Base-by-base conservation (phyloP, 2,888 invertebrate genomes). In the Macaria notata region DNA sequence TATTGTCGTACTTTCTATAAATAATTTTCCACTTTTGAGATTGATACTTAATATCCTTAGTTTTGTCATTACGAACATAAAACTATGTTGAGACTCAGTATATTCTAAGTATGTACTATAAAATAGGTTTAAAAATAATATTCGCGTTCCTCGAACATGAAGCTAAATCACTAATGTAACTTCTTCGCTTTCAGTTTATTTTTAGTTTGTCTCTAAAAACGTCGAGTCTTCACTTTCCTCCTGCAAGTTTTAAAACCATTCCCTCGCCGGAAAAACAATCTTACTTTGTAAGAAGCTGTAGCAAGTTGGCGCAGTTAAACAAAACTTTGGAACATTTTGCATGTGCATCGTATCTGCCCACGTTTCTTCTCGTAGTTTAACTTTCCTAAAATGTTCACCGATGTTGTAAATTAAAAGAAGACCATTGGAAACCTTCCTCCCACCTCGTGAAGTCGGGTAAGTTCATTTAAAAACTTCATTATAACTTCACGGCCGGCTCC, bases 401-500 rank as follows among this genome's bases (percentile, higher is more conserved):
- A 63, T 70, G 71, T 74, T 78, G 72, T 78, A 79, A 79, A 79
- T 81, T 80, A 81, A 81, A 79, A 76, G 76, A 75, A 76, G 76
- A 77, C 76, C 76, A 79, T 76, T 76, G 73, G 76, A 78, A 75
- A 72, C 73, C 68, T 70, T 62, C 74, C 68, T 68, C 66, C 71
- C 72, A 70, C 71, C 80, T 77, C 79, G 79, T 78, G 70, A 74
- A 74, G 68, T 73, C 67, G 67, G 68, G 64, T 58, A 59, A 72
- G 73, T 83, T 82, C 83, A 84, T 84, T 83, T 82, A 79, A 81
- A 81, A 81, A 81, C 79, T 81, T 83, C 80, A 80, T 81, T 81
- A 81, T 78, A 82, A 81, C 72, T 78, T 79, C 74, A 78, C 75
- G 75, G 73, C 61, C 65, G 69, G 60, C 73, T 71, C 69, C 68